These are phyloP conservation scores for Petrocephalus sullivani DNA, from an alignment of 2,797 vertebrate species.

Conservation along the genomic window DNA sequence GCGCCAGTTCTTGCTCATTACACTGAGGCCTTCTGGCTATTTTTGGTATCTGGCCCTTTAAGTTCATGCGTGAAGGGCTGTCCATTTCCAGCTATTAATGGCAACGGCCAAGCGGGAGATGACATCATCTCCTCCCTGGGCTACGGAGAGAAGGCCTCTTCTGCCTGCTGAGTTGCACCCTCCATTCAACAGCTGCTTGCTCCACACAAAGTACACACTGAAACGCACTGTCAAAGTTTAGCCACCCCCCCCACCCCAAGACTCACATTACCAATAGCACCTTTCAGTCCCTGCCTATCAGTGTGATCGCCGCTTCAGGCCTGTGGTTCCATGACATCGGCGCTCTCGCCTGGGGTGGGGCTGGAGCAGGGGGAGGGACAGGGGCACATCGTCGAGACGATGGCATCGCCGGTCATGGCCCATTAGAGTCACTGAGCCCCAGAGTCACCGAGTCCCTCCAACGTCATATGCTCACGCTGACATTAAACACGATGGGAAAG, in stretches of 20 bases:
- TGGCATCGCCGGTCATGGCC: slow-evolving; percentile 28
- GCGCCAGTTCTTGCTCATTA: background rate
- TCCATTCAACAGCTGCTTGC: slow-evolving; percentile 28
- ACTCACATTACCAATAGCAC: background rate
- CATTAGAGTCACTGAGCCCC: slow-evolving; percentile 22
- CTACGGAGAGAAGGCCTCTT: slow-evolving; percentile 31
- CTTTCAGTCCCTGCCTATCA: background rate
- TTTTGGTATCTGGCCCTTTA: slow-evolving; percentile 54
- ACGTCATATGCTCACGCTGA: slow-evolving; percentile 12
- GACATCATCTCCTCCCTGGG: slow-evolving; percentile 62
- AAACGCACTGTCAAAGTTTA: slow-evolving; percentile 18
- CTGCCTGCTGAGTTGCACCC: slow-evolving; percentile 18
- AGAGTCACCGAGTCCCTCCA: background rate
- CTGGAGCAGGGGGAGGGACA: background rate
- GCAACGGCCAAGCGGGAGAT: slow-evolving; percentile 47
- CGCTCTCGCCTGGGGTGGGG: background rate
- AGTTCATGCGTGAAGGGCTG: slow-evolving; percentile 55
- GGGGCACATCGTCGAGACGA: slow-evolving; percentile 28
- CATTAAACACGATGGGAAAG: slow-evolving; percentile 21
- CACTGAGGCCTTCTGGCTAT: slow-evolving; percentile 28
- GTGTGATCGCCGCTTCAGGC: slow-evolving; percentile 17
- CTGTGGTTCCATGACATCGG: slow-evolving; percentile 32
- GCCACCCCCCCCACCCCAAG: slow-evolving; percentile 22
- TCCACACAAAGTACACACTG: slow-evolving; percentile 21
- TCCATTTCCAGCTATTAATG: slow-evolving; percentile 65